phyloP scores from a whole-genome alignment of 64 coral and sea anemone genomes.

The Stichodactyla mertensii region DNA sequence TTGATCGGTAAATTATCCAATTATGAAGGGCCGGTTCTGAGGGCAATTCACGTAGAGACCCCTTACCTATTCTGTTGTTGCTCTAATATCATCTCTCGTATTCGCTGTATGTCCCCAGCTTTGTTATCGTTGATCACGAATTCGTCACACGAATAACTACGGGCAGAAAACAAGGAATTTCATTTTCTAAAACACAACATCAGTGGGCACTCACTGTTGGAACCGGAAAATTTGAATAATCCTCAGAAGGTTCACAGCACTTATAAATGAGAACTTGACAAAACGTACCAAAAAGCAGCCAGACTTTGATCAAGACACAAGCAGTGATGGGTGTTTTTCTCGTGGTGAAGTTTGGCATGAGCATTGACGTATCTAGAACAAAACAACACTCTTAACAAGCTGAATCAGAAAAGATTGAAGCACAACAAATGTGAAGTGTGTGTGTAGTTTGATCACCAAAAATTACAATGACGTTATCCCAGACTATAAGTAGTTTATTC shows the following conservation, averaged over 20 bases:
- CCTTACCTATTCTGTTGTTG: slow-evolving; percentile 69
- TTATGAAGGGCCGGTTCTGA: neutral
- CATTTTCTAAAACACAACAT: neutral
- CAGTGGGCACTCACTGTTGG: neutral
- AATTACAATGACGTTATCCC: neutral
- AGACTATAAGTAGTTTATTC: neutral
- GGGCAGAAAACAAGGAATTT: neutral
- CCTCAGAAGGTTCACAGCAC: neutral
- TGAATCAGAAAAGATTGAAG: neutral
- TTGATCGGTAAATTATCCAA: neutral
- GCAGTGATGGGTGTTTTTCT: slow-evolving; percentile 72
- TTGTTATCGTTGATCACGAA: slow-evolving; percentile 96
- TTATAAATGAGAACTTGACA: neutral
- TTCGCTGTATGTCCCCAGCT: slow-evolving; percentile 77
- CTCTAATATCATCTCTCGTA: slow-evolving; percentile 81
- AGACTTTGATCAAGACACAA: slow-evolving; percentile 89
- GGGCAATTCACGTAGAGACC: neutral
- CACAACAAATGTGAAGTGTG: neutral
- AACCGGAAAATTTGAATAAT: neutral
- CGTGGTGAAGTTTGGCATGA: slow-evolving; percentile 86
- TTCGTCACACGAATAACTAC: slow-evolving; percentile 92
- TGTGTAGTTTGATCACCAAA: neutral
- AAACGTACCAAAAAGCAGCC: slow-evolving; percentile 84
- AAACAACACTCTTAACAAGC: neutral
- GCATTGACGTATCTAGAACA: slow-evolving; percentile 85